Evolutionary conservation across 2,113 vertebrate species (phyloP).

Genomic region (Rhinogobius similis): DNA sequence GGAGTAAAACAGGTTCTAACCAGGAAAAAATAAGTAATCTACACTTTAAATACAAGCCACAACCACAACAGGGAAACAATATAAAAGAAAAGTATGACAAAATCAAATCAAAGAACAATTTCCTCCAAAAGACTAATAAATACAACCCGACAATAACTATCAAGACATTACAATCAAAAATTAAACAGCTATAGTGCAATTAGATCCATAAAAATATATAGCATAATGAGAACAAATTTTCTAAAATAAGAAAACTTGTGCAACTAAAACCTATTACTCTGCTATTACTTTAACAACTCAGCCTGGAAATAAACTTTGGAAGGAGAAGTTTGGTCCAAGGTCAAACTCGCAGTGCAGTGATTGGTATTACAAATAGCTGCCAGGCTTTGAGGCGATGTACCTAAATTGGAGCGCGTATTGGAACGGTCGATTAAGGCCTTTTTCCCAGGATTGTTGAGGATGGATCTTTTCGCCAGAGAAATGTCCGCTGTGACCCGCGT

Average conservation of each 20-base stretch:
- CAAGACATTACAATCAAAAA: too few species aligned
- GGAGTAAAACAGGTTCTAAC: too few species aligned
- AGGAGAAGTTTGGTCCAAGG: not conserved
- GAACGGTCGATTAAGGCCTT: slow-evolving; percentile 97
- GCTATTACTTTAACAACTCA: too few species aligned
- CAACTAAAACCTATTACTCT: too few species aligned
- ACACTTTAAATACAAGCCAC: too few species aligned
- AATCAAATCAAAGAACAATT: too few species aligned
- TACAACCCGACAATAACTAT: too few species aligned
- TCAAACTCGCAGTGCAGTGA: not conserved
- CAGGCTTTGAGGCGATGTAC: slow-evolving; percentile 72
- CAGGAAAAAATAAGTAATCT: too few species aligned
- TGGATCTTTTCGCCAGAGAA: slow-evolving; percentile 96
- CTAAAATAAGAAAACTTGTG: not conserved
- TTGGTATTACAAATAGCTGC: not conserved
- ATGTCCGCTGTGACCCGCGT: slow-evolving; percentile 97
- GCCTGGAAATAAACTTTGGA: not conserved
- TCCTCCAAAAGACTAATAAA: too few species aligned
- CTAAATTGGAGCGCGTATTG: slow-evolving; percentile 93
- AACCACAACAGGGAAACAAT: not conserved
- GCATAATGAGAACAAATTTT: not conserved
- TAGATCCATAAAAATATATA: not conserved
- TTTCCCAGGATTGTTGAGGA: slow-evolving; percentile 97
- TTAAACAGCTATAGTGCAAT: too few species aligned
- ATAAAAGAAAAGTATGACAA: too few species aligned